These are phyloP conservation scores for Pachypeltis micranthus DNA, from an alignment of 1,140 invertebrate species.

Conservation along the genomic window DNA sequence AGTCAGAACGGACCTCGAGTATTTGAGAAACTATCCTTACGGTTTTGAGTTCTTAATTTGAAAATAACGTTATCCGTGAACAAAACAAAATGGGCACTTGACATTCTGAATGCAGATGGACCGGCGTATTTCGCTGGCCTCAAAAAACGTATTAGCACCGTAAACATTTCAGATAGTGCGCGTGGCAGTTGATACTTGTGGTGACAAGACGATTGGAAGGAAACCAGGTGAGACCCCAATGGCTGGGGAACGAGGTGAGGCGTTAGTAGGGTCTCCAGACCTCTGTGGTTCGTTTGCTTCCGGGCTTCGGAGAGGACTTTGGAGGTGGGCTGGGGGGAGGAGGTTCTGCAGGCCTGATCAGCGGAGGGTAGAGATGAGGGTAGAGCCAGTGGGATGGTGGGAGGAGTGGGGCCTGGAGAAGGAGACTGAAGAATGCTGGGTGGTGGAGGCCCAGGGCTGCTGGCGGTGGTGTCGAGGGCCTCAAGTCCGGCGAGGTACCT, in stretches of 20 bases:
- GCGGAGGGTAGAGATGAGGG: conserved; percentile 46
- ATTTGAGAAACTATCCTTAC: too few relatives aligned
- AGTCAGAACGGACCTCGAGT: too few relatives aligned
- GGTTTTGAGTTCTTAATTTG: too few relatives aligned
- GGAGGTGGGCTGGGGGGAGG: neutral
- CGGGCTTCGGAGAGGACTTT: conserved; percentile 6
- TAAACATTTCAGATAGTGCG: too few relatives aligned
- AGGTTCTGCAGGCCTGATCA: conserved; percentile 17
- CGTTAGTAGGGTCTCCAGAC: conserved; percentile 22
- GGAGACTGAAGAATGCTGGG: conserved; percentile 37
- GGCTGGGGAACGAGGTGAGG: neutral
- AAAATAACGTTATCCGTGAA: too few relatives aligned
- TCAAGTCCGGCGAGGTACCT: neutral
- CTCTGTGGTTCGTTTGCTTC: conserved; percentile 10
- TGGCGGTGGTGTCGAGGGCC: conserved; percentile 36
- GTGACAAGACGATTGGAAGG: too few relatives aligned
- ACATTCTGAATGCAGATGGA: too few relatives aligned
- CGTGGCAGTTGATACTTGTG: too few relatives aligned
- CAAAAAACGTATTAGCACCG: too few relatives aligned
- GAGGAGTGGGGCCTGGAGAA: conserved; percentile 56
- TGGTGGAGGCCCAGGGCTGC: conserved; percentile 37
- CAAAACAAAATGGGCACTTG: too few relatives aligned
- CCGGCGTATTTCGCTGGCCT: too few relatives aligned
- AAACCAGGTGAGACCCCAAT: too few relatives aligned
- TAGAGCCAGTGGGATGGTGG: conserved; percentile 61